phyloP scores from a whole-genome alignment of 2,888 invertebrate species.

The Scrobipalpa costella region DNA sequence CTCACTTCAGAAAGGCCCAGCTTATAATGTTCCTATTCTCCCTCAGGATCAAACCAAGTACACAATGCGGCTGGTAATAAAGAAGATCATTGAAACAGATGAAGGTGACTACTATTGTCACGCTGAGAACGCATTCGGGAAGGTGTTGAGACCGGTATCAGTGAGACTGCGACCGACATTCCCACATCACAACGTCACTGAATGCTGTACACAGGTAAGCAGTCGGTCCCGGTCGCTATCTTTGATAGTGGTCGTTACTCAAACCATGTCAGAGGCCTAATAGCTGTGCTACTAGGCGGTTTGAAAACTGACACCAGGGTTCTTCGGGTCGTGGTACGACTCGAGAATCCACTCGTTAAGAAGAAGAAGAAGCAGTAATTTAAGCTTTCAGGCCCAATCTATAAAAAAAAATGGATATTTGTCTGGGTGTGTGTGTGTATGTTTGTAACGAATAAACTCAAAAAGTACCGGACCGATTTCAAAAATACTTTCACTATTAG shows the following conservation, averaged over 20 bases:
- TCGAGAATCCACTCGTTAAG: no score
- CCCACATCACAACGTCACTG: slow-evolving; percentile 86
- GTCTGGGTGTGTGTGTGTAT: no score
- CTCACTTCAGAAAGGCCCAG: neutral
- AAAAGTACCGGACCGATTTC: no score
- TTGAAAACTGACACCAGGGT: no score
- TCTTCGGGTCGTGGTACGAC: no score
- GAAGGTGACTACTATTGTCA: slow-evolving; percentile 92
- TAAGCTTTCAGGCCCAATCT: no score
- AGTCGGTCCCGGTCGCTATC: no score
- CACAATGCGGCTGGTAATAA: slow-evolving; percentile 88
- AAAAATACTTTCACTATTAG: no score
- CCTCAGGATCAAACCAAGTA: slow-evolving; percentile 84
- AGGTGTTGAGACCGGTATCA: slow-evolving; percentile 86
- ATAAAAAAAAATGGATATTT: neutral
- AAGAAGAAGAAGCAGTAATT: neutral
- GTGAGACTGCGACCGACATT: slow-evolving; percentile 84
- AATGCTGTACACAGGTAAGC: slow-evolving; percentile 85
- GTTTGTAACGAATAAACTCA: no score
- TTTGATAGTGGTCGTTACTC: no score
- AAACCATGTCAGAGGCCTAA: no score
- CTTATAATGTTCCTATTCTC: neutral
- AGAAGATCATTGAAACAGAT: slow-evolving; percentile 85
- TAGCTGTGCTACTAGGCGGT: no score
- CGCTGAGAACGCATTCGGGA: slow-evolving; percentile 91